Evolutionary conservation across 2,888 invertebrate genomes (phyloP), one percentile per base, ranked within the genome.

Genomic region (Rhimphoctona megacephalus): DNA sequence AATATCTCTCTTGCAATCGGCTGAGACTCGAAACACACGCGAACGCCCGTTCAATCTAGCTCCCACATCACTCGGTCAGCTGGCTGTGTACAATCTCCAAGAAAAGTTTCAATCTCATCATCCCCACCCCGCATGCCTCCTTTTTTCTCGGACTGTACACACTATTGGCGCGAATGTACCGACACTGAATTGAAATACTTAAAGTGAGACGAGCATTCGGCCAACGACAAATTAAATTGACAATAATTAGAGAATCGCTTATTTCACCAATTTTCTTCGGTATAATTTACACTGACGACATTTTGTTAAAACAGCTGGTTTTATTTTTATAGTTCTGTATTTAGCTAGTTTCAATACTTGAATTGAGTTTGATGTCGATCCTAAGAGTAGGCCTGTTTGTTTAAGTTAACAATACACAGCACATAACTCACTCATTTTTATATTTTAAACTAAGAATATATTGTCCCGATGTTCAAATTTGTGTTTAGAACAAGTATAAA

Each of bases 131-230:
- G 8, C 19, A 36, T 7, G n/a, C 19, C 9, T n/a, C 74, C 81
- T 72, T 33, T 73, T 22, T 33, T 1, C 17, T 43, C 43, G 25
- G 82, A 69, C 82, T 85, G 74, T 85, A 79, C 77, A 2, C 36
- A n/a, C 36, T 17, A 11, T 17, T 36, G 64, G 72, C 83, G 78
- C 39, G 72, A 66, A 66, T n/a, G 14, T 30, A 4, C 19, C 64
- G 17, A 19, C 7, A 36, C 36, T 33, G 30, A 39, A 73, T 81
- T 39, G 36, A 81, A 81, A 73, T 39, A 22, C 57, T 57, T 25
- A 6, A 8, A 11, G 22, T 43, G 22, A 4, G 52, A 39, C 54
- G 39, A 61, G 19, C 49, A 19, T n/a, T 33, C 33, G 33, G 49
- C 46, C 2, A 66, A 43, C 61, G 22, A 14, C 25, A 22, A 22